phyloP scores from a whole-genome alignment of 2,888 invertebrate genomes.

The Phyto melanocephala region DNA sequence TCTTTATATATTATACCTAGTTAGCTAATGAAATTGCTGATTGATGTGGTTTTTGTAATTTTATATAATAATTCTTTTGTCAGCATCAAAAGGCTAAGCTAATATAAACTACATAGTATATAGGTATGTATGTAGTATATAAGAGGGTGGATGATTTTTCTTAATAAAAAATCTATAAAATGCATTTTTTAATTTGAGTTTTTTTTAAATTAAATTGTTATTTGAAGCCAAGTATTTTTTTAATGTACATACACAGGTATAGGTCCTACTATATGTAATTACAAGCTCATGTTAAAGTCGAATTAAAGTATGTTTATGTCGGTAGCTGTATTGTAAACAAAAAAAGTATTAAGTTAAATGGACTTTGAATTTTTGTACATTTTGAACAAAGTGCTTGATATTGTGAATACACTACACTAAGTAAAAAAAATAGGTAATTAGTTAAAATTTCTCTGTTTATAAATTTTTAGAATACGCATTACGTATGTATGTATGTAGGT shows the following conservation, averaged over 20 bases:
- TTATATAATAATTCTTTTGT: slow-evolving; percentile 35
- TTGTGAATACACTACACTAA: neutral
- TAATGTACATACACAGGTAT: neutral
- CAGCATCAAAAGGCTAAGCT: slow-evolving; percentile 13
- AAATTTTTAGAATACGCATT: too few species aligned
- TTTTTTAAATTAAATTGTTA: too few species aligned
- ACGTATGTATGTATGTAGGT: too few species aligned
- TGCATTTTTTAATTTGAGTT: slow-evolving; percentile 1
- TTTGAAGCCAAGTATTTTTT: neutral
- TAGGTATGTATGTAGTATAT: too few species aligned
- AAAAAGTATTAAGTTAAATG: slow-evolving; percentile 29
- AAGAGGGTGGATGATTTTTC: slow-evolving; percentile 3
- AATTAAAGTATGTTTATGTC: neutral
- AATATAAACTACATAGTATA: neutral
- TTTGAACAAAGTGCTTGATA: slow-evolving; percentile 3
- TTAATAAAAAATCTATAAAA: slow-evolving; percentile 20
- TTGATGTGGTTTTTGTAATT: neutral
- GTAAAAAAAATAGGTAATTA: too few species aligned
- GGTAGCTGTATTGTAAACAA: too few species aligned
- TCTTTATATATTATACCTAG: slow-evolving; percentile 16
- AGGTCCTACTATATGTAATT: neutral
- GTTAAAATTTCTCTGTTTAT: too few species aligned
- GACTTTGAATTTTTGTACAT: slow-evolving; percentile 52
- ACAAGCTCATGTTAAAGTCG: neutral
- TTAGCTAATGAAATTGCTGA: too few species aligned